Base-by-base conservation (phyloP, 1,140 invertebrate species). In the Lycorma delicatula region DNA sequence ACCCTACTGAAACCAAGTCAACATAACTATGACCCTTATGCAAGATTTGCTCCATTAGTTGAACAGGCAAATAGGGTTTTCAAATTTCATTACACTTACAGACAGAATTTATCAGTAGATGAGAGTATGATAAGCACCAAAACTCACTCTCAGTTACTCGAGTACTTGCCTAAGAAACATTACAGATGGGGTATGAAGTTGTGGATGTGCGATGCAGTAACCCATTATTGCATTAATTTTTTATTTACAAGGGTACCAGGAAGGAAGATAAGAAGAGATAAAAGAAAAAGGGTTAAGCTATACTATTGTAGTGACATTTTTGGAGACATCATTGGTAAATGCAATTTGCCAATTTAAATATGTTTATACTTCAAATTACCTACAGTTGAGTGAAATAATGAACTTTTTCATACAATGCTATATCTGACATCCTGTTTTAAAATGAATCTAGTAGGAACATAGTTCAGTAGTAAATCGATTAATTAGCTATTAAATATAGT, bases 181-280 rank as follows among this genome's bases (percentile, higher is more conserved):
- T 55, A 60, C 47, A 29, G 48, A n/a, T 58, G 59, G 59, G 54
- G 55, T 28, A 51, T 58, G 9, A 60, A 60, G 29, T 49, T 60
- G 36, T 60, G 54, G 48, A 34, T 36, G 48, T 60, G 54, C 16
- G 52, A 57, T 18, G 41, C 9, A 9, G 41, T 16, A 6, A 46
- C 16, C 12, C 41, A 46, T 20, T 46, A 46, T 18, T 46, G 41
- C 29, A n/a, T 49, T 18, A 51, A 27, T 56, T 50, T 27, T 56
- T 50, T 56, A 13, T 56, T 52, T 28, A 56, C n/a, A 53, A 16
- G 20, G 41, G 41, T 11, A n/a, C 41, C 7, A 46, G n/a, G n/a
- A n/a, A n/a, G n/a, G n/a, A n/a, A n/a, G n/a, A n/a, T n/a, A n/a
- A n/a, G n/a, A n/a, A n/a, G n/a, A n/a, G n/a, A n/a, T n/a, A n/a